Conservation (phyloP, 2,888 invertebrate species). For the Campoletis raptor region DNA sequence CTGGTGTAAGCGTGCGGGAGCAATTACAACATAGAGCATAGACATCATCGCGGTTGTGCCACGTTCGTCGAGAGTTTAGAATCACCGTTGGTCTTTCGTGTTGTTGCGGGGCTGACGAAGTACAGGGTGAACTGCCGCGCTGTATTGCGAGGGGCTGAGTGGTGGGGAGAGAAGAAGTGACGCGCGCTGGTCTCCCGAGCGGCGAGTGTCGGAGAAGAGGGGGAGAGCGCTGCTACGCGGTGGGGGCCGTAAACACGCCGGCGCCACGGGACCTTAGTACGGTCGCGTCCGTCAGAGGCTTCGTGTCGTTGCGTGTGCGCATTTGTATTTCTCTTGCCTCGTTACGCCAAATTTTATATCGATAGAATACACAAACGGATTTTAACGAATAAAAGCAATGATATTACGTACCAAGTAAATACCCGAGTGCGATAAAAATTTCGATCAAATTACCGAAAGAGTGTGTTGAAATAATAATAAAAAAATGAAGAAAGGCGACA, state of each 20-base stretch:
- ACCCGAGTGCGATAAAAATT: background rate
- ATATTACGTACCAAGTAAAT: background rate
- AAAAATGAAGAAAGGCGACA: conserved; percentile 34
- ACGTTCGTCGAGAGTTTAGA: conserved; percentile 13
- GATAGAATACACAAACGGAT: background rate
- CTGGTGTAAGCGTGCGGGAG: background rate
- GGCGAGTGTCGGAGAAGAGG: background rate
- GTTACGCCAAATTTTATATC: background rate
- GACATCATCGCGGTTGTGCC: background rate
- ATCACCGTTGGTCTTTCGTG: conserved; percentile 18
- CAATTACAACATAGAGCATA: background rate
- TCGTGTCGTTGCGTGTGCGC: conserved; percentile 62
- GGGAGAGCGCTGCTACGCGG: conserved; percentile 36
- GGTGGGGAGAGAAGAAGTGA: conserved; percentile 36
- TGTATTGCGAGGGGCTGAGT: conserved; percentile 14
- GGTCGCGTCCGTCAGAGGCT: conserved; percentile 77
- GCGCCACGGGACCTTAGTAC: conserved; percentile 79
- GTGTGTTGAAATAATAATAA: background rate
- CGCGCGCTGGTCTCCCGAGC: conserved; percentile 38
- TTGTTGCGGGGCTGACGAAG: conserved; percentile 12
- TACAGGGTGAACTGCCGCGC: conserved; percentile 15
- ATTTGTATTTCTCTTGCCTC: background rate
- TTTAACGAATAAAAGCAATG: background rate
- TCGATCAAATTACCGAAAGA: background rate
- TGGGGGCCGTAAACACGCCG: conserved; percentile 82